These are phyloP conservation scores for Xenopus laevis DNA, from an alignment of 2,113 vertebrate species.

Conservation along the genomic window DNA sequence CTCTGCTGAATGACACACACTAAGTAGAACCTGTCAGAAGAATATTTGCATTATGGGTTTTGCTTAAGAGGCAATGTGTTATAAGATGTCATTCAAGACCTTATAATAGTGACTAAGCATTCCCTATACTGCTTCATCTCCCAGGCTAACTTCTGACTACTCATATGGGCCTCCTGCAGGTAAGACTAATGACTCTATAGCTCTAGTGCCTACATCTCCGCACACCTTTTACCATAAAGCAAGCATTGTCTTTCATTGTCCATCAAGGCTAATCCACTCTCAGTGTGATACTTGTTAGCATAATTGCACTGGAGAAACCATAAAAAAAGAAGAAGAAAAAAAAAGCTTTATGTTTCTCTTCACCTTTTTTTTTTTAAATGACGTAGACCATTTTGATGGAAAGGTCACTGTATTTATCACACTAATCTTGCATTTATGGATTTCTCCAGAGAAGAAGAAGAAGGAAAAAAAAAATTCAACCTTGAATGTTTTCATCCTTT, in stretches of 20 bases:
- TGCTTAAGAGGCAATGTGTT: slow-evolving; percentile 60
- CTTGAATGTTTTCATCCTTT: slow-evolving; percentile 53
- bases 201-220: slow-evolving; percentile 60
- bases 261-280: slow-evolving; percentile 74
- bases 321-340: slow-evolving; percentile 58
- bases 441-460: slow-evolving; percentile 37
- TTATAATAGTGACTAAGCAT: slow-evolving; percentile 64
- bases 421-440: slow-evolving; percentile 55
- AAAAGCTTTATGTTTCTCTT: slow-evolving; percentile 54
- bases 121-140: slow-evolving; percentile 56
- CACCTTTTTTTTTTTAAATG: slow-evolving; percentile 51
- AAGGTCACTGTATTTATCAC: slow-evolving; percentile 56
- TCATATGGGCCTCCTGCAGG: slow-evolving; percentile 65
- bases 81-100: slow-evolving; percentile 58
- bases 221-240: slow-evolving; percentile 69
- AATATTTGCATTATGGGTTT: slow-evolving; percentile 61
- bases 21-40: slow-evolving; percentile 70
- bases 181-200: slow-evolving; percentile 63
- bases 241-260: slow-evolving; percentile 75
- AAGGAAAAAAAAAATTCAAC: slow-evolving; percentile 43
- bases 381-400: slow-evolving; percentile 60
- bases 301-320: slow-evolving; percentile 73
- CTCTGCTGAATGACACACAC: slow-evolving; percentile 71
- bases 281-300: slow-evolving; percentile 73
- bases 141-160: slow-evolving; percentile 51